Evolutionary conservation across 37 sponge, comb jelly and placozoan genomes (phyloP).

Genomic region (Theonella swinhoei): DNA sequence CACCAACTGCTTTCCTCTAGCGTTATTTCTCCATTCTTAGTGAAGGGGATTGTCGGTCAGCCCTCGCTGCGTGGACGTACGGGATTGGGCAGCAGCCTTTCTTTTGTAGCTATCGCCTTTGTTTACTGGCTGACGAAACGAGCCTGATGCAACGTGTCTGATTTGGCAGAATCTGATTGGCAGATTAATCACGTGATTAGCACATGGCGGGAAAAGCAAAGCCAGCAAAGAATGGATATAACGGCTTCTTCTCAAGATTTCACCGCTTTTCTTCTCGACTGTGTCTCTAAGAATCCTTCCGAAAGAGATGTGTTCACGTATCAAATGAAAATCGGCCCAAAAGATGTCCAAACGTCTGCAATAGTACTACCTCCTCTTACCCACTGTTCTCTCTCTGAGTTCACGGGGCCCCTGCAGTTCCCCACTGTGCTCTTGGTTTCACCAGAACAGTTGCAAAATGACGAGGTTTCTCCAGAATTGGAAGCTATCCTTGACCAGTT

Average conservation of each 20-base stretch:
- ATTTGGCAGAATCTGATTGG: conserved; percentile 32
- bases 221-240: too few relatives aligned
- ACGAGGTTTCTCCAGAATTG: background rate
- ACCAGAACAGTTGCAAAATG: background rate
- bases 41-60: too few relatives aligned
- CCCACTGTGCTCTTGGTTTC: background rate
- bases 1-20: background rate
- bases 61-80: too few relatives aligned
- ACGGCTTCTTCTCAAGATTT: background rate
- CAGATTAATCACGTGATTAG: background rate
- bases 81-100: background rate
- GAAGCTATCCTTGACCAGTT: background rate
- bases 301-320: background rate
- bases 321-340: background rate
- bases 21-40: background rate
- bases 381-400: background rate
- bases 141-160: background rate
- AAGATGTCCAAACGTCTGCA: background rate
- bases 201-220: too few relatives aligned
- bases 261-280: background rate
- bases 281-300: background rate
- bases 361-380: background rate
- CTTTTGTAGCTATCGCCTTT: background rate
- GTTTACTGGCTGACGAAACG: background rate
- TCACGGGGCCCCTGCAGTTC: background rate